phyloP scores from a whole-genome alignment of 2,797 vertebrate species.

The Gadopsis bispinosus region DNA sequence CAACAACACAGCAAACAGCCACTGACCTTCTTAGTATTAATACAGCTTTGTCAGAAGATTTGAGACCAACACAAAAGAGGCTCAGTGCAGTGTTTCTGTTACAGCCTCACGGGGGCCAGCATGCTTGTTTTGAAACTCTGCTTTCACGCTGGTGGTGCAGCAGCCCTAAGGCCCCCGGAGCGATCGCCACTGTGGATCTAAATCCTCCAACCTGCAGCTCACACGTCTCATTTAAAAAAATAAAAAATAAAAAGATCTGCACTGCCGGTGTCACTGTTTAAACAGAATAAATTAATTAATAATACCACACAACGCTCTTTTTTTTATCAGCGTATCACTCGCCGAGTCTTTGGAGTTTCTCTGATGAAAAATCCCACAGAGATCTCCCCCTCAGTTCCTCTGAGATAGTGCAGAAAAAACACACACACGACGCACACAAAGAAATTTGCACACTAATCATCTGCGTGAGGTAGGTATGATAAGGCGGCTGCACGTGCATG shows the following conservation, averaged over 20 bases:
- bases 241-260: neutral
- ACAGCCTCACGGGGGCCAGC: neutral
- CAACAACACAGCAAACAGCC: slow-evolving; percentile 28
- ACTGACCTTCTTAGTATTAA: slow-evolving; percentile 58
- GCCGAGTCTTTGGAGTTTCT: slow-evolving; percentile 16
- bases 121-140: slow-evolving; percentile 39
- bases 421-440: slow-evolving; percentile 25
- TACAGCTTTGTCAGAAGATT: slow-evolving; percentile 59
- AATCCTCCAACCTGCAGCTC: slow-evolving; percentile 30
- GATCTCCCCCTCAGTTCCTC: slow-evolving; percentile 23
- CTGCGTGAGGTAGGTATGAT: slow-evolving; percentile 45
- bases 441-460: slow-evolving; percentile 56
- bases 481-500: slow-evolving; percentile 6
- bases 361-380: slow-evolving; percentile 39
- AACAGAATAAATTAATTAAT: slow-evolving; percentile 14
- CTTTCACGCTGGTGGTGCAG: slow-evolving; percentile 13
- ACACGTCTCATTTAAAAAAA: neutral
- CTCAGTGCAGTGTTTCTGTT: slow-evolving; percentile 44
- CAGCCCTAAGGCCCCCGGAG: neutral
- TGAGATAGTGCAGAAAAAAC: slow-evolving; percentile 47
- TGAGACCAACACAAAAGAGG: slow-evolving; percentile 50
- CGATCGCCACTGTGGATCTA: slow-evolving; percentile 1
- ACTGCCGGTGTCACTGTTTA: slow-evolving; percentile 23
- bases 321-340: slow-evolving; percentile 11
- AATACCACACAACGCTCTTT: slow-evolving; percentile 12